Evolutionary conservation across 2,113 vertebrate species (phyloP).

Genomic region (Myotis davidii): DNA sequence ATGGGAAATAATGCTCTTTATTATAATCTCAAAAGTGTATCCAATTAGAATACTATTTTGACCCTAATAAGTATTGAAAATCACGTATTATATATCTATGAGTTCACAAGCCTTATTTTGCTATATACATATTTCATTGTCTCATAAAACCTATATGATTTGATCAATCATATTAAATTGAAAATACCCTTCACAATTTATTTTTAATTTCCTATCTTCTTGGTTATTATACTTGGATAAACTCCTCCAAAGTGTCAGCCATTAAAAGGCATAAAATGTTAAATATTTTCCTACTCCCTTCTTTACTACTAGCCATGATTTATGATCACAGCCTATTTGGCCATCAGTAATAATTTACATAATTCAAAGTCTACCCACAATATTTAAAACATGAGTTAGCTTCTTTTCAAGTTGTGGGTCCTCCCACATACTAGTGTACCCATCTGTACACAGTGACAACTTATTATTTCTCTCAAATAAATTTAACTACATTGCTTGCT

Average conservation of each 20-base stretch:
- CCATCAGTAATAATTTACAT: neutral
- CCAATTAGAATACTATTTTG: neutral
- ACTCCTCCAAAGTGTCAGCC: neutral
- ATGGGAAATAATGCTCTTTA: neutral
- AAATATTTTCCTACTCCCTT: neutral
- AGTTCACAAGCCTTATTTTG: neutral
- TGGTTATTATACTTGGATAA: conserved; percentile 48
- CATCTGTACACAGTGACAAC: neutral
- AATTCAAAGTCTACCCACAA: neutral
- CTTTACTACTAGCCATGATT: neutral
- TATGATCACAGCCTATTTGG: neutral
- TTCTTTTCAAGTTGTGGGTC: neutral
- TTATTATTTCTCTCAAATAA: neutral
- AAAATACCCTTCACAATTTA: conserved; percentile 4
- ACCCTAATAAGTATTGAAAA: neutral
- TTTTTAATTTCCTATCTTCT: conserved; percentile 27
- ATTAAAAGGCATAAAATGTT: neutral
- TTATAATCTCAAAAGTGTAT: neutral
- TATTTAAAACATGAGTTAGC: neutral
- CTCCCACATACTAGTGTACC: neutral
- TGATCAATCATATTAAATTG: neutral
- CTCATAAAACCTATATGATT: neutral
- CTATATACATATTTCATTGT: neutral
- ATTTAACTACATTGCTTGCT: neutral
- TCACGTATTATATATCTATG: neutral